Evolutionary conservation across 2,888 invertebrate genomes (phyloP).

Genomic region (Volucella inanis): DNA sequence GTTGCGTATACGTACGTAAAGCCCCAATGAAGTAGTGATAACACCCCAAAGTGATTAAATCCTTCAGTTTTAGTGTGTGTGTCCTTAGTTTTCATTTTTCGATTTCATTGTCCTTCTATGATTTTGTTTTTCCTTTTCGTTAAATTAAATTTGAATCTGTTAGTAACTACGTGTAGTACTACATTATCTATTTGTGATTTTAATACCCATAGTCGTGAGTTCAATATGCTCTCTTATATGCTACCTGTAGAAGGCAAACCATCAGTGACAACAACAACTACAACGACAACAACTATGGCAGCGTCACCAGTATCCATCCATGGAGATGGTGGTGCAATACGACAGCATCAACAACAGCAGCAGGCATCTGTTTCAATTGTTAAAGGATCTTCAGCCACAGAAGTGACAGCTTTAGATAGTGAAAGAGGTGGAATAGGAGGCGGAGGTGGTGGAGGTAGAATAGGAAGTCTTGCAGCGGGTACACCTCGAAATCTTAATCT

Average conservation of each 20-base stretch:
- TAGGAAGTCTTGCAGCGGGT: not conserved
- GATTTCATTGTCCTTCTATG: constrained; percentile 13
- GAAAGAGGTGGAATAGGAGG: no score
- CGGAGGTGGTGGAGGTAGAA: no score
- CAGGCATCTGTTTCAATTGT: constrained; percentile 71
- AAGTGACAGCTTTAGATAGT: constrained; percentile 1
- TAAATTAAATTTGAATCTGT: constrained; percentile 20
- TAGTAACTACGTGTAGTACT: constrained; percentile 36
- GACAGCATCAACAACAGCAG: constrained; percentile 50
- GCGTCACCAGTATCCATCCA: constrained; percentile 60
- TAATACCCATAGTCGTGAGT: constrained; percentile 62
- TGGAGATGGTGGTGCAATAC: constrained; percentile 50
- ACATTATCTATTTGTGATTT: constrained; percentile 16
- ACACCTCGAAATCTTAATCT: constrained; percentile 60
- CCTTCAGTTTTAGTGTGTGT: not conserved
- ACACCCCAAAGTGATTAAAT: constrained; percentile 34
- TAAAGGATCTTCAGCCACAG: constrained; percentile 57
- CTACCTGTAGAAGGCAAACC: constrained; percentile 91
- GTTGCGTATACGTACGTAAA: constrained; percentile 28
- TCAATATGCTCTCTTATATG: constrained; percentile 90
- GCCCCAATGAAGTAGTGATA: constrained; percentile 20
- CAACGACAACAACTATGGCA: constrained; percentile 67
- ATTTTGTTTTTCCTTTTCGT: constrained; percentile 8
- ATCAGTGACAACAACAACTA: constrained; percentile 84
- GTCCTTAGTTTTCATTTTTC: no score